Base-by-base conservation (phyloP, 2,888 invertebrate species). In the Papilio gigon region DNA sequence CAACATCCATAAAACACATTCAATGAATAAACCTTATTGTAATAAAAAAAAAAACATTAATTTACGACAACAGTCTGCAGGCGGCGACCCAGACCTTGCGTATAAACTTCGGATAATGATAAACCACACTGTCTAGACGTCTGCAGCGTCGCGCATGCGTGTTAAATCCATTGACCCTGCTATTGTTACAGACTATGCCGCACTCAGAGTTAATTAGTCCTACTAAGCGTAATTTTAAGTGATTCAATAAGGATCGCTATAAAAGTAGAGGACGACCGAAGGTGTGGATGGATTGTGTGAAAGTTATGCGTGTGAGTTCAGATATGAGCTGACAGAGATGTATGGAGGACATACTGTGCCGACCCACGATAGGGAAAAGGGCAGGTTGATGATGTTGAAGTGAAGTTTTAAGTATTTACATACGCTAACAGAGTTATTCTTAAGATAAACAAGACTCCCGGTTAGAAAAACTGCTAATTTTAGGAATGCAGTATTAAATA, bases 41-140 rank as follows among this genome's bases (percentile, higher is more conserved):
- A 11, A 42, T 9, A 20, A 44, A n/a, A 35, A 2, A 9, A 2
- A 35, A 35, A 25, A 9, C 14, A 14, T 50, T 12, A 14, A 37
- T 64, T 50, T 37, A 64, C 30, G 27, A 44, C 3, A 60, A 6
- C 22, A 17, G 27, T 2, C n/a, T 20, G 12, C 33, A 22, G 44
- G 14, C 62, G 33, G 6, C 44, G 47, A 50, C 47, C 56, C 65
- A 12, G 44, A 44, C 30, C 20, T 50, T 37, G 30, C 25, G 30
- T 64, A 35, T 42, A 61, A 59, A 68, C 50, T 59, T 68, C 65
- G 12, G 33, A 17, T 14, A 60, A 68, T 68, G 68, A 75, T 67
- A 71, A 70, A 78, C 77, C 83, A 78, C 85, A 84, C 86, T 73
- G 88, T 88, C 88, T 88, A 88, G 88, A 88, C 76, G 87, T 86